Evolutionary conservation across 2,797 vertebrate genomes (phyloP).

Genomic region (Acrocephalus scirpaceus): DNA sequence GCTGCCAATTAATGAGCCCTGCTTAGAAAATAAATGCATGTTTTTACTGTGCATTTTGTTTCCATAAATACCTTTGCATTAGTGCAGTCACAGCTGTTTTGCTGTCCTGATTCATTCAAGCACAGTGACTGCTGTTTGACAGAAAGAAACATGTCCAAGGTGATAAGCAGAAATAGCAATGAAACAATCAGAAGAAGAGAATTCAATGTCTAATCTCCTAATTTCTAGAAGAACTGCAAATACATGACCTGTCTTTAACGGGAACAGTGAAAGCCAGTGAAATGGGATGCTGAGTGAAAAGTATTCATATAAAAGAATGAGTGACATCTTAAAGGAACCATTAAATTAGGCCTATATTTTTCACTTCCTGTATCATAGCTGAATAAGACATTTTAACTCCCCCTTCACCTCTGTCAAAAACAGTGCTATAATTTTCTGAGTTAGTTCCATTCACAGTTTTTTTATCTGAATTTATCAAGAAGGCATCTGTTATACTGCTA

Average conservation of each 20-base stretch:
- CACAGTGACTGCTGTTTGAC: background rate
- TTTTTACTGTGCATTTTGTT: background rate
- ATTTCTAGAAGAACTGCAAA: background rate
- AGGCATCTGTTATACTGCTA: background rate
- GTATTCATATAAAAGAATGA: background rate
- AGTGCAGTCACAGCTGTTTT: background rate
- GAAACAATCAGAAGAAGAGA: background rate
- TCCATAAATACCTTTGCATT: conserved; percentile 8
- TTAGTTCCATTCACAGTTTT: background rate
- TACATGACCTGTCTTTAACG: background rate
- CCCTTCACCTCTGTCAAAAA: background rate
- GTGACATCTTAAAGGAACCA: background rate
- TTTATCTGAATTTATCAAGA: background rate
- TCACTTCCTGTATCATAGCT: background rate
- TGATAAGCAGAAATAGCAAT: background rate
- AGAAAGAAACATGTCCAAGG: background rate
- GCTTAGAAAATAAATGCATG: background rate
- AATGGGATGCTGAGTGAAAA: background rate
- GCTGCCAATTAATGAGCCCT: background rate
- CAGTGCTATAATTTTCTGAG: background rate
- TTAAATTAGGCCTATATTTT: background rate
- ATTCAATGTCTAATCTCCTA: background rate
- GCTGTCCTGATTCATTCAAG: background rate
- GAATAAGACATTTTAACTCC: background rate
- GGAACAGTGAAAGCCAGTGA: background rate